Evolutionary conservation across 2,113 vertebrate genomes (phyloP), one percentile per base, ranked within the genome.

Genomic region (Bagarius yarrelli): DNA sequence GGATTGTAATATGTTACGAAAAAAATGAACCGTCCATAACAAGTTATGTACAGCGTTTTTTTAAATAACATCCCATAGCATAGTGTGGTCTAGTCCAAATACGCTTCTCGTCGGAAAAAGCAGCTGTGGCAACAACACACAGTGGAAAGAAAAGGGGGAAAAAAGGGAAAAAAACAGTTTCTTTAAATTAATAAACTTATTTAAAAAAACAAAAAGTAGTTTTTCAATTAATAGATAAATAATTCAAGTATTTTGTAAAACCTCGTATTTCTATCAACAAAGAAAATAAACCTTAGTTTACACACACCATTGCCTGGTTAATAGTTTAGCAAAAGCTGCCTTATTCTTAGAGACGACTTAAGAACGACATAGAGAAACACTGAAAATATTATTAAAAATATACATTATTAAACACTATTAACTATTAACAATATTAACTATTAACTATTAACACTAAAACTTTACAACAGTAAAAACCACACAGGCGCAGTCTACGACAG

Each of bases 61-160:
- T 8, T 0, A 73, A 52, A 73, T 8, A 32, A 21, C 12, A 21
- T 1, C 70, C 70, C 50, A 8, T 13, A 4, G 18, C 1, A 9
- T 18, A 6, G 13, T 2, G 8, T 76, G 55, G 73, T 76, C 14
- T 25, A 59, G 73, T 76, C 73, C 73, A 59, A 76, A 59, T 27
- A 9, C 34, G 21, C 72, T 57, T 21, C 3, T 25, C 73, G 6
- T 40, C 55, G 73, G 73, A 59, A 76, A 44, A 40, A 34, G 73
- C 73, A 19, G 34, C 55, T 59, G 32, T 40, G 73, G 55, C 55
- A 34, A 34, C 70, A 59, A 11, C 21, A 56, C n/a, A 32, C 50
- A 23, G 30, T 44, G 53, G 73, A 57, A 59, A 76, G 55, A 76
- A 1, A n/a, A 3, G 6, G 5, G 12, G 8, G 25, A 9, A 18